These are phyloP conservation scores for Tichodroma muraria DNA, from an alignment of 2,113 vertebrate species.

Conservation along the genomic window DNA sequence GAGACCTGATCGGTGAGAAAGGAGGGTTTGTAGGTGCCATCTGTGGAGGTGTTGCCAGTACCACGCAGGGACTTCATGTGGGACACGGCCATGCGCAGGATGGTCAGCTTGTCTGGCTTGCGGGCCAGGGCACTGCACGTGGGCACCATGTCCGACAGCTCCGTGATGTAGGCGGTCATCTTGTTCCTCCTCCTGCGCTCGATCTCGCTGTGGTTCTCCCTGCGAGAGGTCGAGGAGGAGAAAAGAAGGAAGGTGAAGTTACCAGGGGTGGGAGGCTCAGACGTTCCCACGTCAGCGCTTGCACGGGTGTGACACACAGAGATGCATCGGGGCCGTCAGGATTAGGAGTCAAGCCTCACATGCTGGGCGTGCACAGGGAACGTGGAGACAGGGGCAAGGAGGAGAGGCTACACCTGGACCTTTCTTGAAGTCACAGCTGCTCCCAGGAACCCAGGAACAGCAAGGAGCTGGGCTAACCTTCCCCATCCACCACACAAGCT, in stretches of 20 bases:
- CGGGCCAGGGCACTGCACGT: conserved; percentile 94
- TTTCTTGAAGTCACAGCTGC: fast-evolving
- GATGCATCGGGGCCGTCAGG: neutral
- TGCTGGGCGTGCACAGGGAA: conserved; percentile 60
- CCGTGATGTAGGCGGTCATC: conserved; percentile 83
- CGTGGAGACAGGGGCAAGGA: neutral
- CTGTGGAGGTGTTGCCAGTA: conserved; percentile 84
- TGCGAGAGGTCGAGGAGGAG: neutral
- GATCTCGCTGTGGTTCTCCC: conserved; percentile 83
- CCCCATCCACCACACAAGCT: neutral
- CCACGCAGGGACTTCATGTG: conserved; percentile 97
- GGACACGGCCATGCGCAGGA: conserved; percentile 96
- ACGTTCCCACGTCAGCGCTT: neutral
- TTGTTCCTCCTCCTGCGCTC: conserved; percentile 78
- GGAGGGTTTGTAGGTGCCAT: conserved; percentile 92
- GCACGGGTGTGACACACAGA: neutral
- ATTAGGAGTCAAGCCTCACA: conserved; percentile 21
- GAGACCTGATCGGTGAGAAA: conserved; percentile 94
- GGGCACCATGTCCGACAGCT: conserved; percentile 95
- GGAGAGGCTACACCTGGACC: neutral
- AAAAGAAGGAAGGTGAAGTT: neutral
- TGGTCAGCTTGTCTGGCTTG: conserved; percentile 97
- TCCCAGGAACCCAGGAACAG: neutral
- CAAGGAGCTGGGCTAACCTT: neutral
- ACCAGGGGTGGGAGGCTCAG: neutral